Percentiles rank a stretch among this genome's conserved stretches.
phyloP scores from a whole-genome alignment of 2,888 invertebrate species.

The Luperina testacea region DNA sequence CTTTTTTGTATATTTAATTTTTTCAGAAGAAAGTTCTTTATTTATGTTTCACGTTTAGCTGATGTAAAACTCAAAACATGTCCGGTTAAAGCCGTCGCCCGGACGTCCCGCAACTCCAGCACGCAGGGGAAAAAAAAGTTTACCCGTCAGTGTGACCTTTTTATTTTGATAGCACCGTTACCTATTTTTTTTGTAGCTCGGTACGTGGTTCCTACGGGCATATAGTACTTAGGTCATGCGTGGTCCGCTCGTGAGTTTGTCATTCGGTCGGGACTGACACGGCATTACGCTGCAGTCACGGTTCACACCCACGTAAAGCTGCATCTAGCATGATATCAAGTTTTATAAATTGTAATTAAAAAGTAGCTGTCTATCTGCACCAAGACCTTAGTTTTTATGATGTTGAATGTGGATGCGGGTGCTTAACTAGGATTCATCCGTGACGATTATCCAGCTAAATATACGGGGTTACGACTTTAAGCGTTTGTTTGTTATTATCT shows the following conservation, averaged over 20 bases:
- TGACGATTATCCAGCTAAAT: constrained; percentile 33
- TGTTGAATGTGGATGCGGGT: constrained; percentile 17
- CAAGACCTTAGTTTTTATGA: constrained; percentile 25
- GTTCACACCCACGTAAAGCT: constrained; percentile 1
- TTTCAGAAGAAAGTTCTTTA: neutral
- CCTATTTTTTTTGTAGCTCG: constrained; percentile 15
- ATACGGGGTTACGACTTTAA: constrained; percentile 45
- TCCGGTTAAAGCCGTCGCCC: constrained; percentile 26
- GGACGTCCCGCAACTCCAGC: constrained; percentile 7
- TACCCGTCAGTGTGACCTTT: constrained; percentile 29
- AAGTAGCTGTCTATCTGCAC: constrained; percentile 13
- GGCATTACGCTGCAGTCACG: constrained; percentile 1
- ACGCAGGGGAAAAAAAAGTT: constrained; percentile 15
- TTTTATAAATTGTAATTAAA: constrained; percentile 9
- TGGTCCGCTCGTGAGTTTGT: neutral
- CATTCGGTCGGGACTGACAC: constrained; percentile 15
- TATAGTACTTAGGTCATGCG: constrained; percentile 14
- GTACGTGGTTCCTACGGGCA: constrained; percentile 3
- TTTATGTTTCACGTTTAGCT: constrained; percentile 3
- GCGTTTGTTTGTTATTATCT: constrained; percentile 57
- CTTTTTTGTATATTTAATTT: neutral
- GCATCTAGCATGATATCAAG: neutral
- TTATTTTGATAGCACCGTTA: constrained; percentile 34
- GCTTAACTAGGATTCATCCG: constrained; percentile 16
- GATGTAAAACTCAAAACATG: constrained; percentile 34